Evolutionary conservation across 2,797 vertebrate species (phyloP), one percentile per base, ranked within the genome.

Genomic region (Anguilla anguilla): DNA sequence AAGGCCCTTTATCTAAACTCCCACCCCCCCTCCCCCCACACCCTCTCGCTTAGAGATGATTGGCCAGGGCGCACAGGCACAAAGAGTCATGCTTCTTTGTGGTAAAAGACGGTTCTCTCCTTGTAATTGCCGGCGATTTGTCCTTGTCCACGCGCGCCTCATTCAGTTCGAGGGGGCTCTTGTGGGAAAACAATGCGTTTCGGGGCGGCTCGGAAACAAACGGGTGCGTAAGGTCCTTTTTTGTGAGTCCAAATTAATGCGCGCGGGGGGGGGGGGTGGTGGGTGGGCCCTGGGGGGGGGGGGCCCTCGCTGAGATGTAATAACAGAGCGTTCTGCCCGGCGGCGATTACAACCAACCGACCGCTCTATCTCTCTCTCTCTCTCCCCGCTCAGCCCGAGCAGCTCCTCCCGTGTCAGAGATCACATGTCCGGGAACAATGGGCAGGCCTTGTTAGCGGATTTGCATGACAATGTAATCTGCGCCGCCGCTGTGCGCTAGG

Each of bases 381-480:
- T n/a, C 77, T 81, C 25, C 17, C 22, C 43, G 0, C 39, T 39
- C 39, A 39, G 39, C 1, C 39, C 39, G 39, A 35, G 35, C 35
- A 39, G 19, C 17, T 81, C 22, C 43, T 81, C 43, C 43, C 10
- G 77, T 49, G 77, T 81, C 77, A 81, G 39, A 79, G 49, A 81
- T 81, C 77, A 19, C 77, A 49, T 51, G 77, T 81, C 77, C 81
- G 25, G 77, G 77, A 81, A 81, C 77, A 81, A 81, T 81, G 43
- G 19, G 77, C 77, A 49, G 39, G 77, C 39, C 77, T 81, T 81
- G 77, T 81, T 49, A 25, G 22, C 0, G 77, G 77, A 81, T 81
- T 81, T 49, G 77, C 77, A 81, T 81, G 49, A 81, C 43, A 81
- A 81, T 81, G 46, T 81, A 81, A 81, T 81, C 77, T 81, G 77